Percentiles rank a stretch among this genome's conserved stretches.
Conservation (phyloP, 2,888 invertebrate species). For the Tetranychus truncatus region DNA sequence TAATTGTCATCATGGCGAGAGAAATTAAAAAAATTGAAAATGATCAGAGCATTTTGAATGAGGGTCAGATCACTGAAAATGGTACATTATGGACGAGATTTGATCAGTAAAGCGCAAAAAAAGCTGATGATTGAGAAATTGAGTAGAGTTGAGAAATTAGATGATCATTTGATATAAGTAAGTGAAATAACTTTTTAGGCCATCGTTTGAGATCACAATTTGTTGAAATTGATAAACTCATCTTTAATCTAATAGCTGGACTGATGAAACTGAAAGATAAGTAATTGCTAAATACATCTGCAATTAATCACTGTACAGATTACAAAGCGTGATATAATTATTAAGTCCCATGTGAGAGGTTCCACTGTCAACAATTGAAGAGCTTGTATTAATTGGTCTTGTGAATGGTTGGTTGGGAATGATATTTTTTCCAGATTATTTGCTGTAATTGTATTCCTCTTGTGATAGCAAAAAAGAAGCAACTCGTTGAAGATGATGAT, state of each 20-base stretch:
- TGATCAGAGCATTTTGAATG: background rate
- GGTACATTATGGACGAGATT: background rate
- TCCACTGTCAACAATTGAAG: background rate
- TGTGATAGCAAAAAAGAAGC: too few relatives aligned
- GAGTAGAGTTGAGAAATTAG: background rate
- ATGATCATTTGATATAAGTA: background rate
- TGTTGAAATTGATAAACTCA: background rate
- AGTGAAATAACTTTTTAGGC: background rate
- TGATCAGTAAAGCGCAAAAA: too few relatives aligned
- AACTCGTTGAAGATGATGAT: background rate
- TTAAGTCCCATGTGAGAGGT: background rate
- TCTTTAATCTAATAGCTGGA: background rate
- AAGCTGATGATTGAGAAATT: background rate
- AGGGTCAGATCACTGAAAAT: background rate
- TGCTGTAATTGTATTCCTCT: too few relatives aligned
- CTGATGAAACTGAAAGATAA: background rate
- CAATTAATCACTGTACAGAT: background rate
- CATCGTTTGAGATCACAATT: background rate
- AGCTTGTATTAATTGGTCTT: conserved; percentile 33
- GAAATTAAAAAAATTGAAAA: background rate
- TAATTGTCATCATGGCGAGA: background rate
- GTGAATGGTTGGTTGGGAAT: conserved; percentile 37
- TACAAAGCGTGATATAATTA: background rate
- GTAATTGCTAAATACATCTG: background rate
- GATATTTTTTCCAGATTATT: background rate